Evolutionary conservation across 2,888 invertebrate species (phyloP).

Genomic region (Thecophora atra): DNA sequence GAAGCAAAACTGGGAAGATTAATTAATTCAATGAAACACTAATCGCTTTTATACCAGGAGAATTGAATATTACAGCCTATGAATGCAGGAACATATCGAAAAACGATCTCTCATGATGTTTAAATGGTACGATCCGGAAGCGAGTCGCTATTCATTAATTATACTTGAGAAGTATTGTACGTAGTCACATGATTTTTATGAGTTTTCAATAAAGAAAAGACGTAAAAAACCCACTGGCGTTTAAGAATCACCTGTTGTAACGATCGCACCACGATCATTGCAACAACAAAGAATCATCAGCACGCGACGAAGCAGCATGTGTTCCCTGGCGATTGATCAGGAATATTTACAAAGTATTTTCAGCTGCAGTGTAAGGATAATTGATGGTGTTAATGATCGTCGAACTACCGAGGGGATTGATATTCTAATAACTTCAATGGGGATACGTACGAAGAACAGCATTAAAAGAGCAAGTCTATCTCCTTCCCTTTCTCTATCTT

Average conservation of each 20-base stretch:
- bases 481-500: too few relatives aligned
- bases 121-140: background rate
- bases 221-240: background rate
- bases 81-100: background rate
- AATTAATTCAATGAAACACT: too few relatives aligned
- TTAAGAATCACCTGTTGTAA: slow-evolving; percentile 5
- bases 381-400: slow-evolving; percentile 11
- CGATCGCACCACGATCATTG: background rate
- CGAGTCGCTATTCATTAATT: background rate
- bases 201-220: background rate
- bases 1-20: background rate
- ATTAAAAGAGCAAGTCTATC: too few relatives aligned
- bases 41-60: background rate
- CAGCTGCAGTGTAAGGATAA: background rate
- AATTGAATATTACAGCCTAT: background rate
- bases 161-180: background rate
- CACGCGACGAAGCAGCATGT: background rate
- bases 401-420: background rate
- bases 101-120: background rate
- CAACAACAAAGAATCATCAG: background rate
- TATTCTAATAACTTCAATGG: background rate
- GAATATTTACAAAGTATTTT: background rate
- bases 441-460: too few relatives aligned
- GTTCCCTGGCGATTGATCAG: background rate
- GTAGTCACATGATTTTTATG: background rate